Evolutionary conservation across 2,113 vertebrate species (phyloP).

Genomic region (Dicrurus megarhynchus): DNA sequence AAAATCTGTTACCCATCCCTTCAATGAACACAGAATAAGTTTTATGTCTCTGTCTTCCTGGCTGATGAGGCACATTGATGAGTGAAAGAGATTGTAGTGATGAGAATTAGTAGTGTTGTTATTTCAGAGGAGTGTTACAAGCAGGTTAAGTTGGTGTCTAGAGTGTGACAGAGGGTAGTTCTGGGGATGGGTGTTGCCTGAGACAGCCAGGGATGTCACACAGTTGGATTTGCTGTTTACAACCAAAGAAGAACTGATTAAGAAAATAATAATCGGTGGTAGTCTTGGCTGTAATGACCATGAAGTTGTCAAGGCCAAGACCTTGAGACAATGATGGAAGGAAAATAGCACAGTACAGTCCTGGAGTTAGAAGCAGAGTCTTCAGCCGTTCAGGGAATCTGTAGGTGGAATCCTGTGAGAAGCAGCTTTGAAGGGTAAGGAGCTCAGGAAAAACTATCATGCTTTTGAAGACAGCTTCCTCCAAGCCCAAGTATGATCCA

Average conservation of each 20-base stretch:
- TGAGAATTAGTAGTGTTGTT: not conserved
- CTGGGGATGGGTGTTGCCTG: not conserved
- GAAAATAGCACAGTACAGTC: not conserved
- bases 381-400: not conserved
- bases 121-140: not conserved
- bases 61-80: not conserved
- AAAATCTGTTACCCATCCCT: not conserved
- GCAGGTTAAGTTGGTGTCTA: not conserved
- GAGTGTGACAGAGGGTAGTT: not conserved
- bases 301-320: not conserved
- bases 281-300: not conserved
- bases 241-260: not conserved
- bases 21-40: not conserved
- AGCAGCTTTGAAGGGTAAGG: not conserved
- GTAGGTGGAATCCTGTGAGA: not conserved
- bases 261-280: not conserved
- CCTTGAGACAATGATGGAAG: not conserved
- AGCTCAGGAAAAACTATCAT: not conserved
- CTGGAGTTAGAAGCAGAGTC: not conserved
- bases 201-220: not conserved
- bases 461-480: not conserved
- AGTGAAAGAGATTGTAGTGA: not conserved
- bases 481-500: not conserved
- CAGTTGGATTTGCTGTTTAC: not conserved
- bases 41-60: not conserved